Evolutionary conservation across 2,797 vertebrate genomes (phyloP).

Genomic region (Spondyliosoma cantharus): DNA sequence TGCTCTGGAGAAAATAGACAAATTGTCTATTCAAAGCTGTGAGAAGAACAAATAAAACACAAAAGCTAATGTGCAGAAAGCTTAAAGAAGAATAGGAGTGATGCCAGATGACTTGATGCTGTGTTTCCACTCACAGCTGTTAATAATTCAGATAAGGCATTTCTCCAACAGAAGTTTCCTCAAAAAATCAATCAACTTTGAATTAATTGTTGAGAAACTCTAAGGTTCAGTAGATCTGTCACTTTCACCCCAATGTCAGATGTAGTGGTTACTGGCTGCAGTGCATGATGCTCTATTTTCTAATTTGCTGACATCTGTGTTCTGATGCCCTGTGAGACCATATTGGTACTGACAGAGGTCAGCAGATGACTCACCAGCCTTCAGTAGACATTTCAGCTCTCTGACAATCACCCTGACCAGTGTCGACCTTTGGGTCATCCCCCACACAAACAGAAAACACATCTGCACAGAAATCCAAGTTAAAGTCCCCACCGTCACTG

Average conservation of each 20-base stretch:
- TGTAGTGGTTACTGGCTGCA: slow-evolving; percentile 6
- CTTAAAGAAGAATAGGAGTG: not conserved
- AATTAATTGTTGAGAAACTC: not conserved
- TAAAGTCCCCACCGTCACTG: slow-evolving; percentile 4
- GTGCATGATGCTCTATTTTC: not conserved
- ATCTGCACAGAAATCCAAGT: slow-evolving; percentile 16
- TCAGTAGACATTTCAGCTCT: slow-evolving; percentile 31
- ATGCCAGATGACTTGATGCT: not conserved
- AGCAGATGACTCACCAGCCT: slow-evolving; percentile 40
- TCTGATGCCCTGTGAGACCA: slow-evolving; percentile 30
- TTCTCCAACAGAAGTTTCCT: not conserved
- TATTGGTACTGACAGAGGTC: slow-evolving; percentile 39
- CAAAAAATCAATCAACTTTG: not conserved
- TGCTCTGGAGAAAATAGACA: not conserved
- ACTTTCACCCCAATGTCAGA: slow-evolving; percentile 7
- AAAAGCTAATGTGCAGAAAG: not conserved
- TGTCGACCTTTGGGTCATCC: slow-evolving; percentile 11
- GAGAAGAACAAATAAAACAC: slow-evolving; percentile 7
- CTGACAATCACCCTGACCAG: slow-evolving; percentile 26
- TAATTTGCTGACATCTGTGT: slow-evolving; percentile 48
- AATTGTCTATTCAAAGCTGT: not conserved
- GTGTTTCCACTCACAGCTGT: not conserved
- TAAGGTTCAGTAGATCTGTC: slow-evolving; percentile 4
- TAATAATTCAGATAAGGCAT: not conserved
- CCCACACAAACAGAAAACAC: slow-evolving; percentile 23